Evolutionary conservation across 1,140 invertebrate species (phyloP), one percentile per base, ranked within the genome.

Genomic region (Xylocopa sonorina): DNA sequence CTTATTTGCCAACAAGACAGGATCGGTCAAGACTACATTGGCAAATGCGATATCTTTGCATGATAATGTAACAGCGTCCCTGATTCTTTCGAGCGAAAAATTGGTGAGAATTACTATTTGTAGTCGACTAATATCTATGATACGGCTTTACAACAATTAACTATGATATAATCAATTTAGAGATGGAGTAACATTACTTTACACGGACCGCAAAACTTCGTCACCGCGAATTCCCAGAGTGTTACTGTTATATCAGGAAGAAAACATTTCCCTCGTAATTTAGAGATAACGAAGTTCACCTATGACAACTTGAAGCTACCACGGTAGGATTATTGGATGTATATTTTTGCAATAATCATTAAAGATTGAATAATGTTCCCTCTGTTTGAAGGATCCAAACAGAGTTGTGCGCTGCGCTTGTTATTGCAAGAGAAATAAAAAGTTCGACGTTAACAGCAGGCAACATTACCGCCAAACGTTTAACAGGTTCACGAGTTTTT

Each of bases 141-240:
- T 41, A 14, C 29, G 18, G 32, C 3, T 18, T 38, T 62, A 21
- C 41, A 10, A 32, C 38, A 55, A 3, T 41, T 16, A 55, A 3
- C 55, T 32, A 69, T 9, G 32, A 38, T n/a, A 16, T 34, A 12
- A 73, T 53, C 38, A 2, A 63, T 73, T 34, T 51, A 90, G 89
- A 21, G 80, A 55, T 90, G 85, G 88, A 85, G 2, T 2, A 89
- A 90, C n/a, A 51, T 89, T 18, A 88, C 74, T 16, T 21, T 88
- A 7, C 41, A 55, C 43, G 68, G 78, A 21, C 77, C 66, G 6
- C 32, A 74, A 21, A 84, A 82, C 34, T 91, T 83, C 83, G n/a
- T 90, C 48, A 86, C 83, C 5, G 82, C 57, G 24, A 84, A 78
- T 74, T 74, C 74, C 41, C 12, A 58, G 14, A 48, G 81, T 6